Evolutionary conservation across 2,888 invertebrate species (phyloP), one percentile per base, ranked within the genome.

Genomic region (Drosophila nr. perissopoda): DNA sequence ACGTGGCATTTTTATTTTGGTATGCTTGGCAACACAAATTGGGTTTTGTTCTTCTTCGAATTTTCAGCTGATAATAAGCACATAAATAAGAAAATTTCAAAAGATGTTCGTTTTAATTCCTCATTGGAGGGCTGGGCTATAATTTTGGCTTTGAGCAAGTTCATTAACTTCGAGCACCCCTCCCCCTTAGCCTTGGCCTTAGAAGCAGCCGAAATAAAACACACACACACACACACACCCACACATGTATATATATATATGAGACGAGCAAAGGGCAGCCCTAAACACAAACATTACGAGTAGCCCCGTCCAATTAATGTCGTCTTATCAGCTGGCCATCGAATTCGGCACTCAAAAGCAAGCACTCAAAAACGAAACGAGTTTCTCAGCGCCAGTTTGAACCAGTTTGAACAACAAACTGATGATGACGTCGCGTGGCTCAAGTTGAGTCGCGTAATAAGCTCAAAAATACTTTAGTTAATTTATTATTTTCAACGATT

Each of bases 361-460:
- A 64, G 7, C 65, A 62, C 56, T 63, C 13, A 34, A 54, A 66
- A 57, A 40, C 13, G 57, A 67, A 79, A 73, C 73, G 6, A 68
- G 82, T 81, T 74, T 45, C 25, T 21, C 40, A 40, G 48, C 63
- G 38, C 81, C 73, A 66, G 81, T 73, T 81, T 33, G 57, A 79
- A 71, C 78, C 70, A 70, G 79, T 81, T 81, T 45, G 38, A 33
- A 59, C 21, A 67, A 63, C 57, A 62, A 54, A 51, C 48, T 59
- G 57, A 57, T 34, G 42, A 38, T 48, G 73, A 62, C 65, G 45
- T 25, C 45, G 73, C 59, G 59, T 78, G 69, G 49, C 80, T 45
- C 21, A 27, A 33, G 4, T 45, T 53, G 33, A 38, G 29, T 21
- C 45, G 63, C 51, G 49, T 51, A 49, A 49, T 57, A 53, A 66